A percentile compares a stretch with the other conserved stretches of the same genome.
Evolutionary conservation across 1,140 invertebrate species (phyloP).

Genomic region (Drosophila bipectinata): DNA sequence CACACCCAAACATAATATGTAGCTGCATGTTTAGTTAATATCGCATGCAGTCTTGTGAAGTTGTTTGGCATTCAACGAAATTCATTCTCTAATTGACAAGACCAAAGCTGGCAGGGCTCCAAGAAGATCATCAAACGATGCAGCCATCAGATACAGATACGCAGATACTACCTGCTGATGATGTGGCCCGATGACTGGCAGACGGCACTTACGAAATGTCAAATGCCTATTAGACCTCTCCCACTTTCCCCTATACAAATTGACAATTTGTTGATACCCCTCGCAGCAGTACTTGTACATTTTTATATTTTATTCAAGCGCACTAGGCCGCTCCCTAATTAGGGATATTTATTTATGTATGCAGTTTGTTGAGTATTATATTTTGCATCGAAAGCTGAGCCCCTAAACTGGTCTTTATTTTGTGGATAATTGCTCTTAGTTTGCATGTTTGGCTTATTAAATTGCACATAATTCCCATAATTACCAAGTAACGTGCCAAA

Average conservation of each 20-base stretch:
- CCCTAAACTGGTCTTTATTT: not conserved
- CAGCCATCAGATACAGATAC: slow-evolving; percentile 43
- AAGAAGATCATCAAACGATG: slow-evolving; percentile 77
- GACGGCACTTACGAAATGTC: slow-evolving; percentile 60
- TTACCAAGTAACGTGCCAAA: slow-evolving; percentile 26
- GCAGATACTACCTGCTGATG: slow-evolving; percentile 34
- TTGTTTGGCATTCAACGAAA: slow-evolving; percentile 44
- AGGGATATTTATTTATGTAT: slow-evolving; percentile 52
- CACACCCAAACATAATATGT: not conserved
- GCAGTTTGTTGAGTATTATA: slow-evolving; percentile 21
- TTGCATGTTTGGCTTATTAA: slow-evolving; percentile 25
- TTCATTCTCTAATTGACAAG: slow-evolving; percentile 73
- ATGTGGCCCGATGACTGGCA: slow-evolving; percentile 24
- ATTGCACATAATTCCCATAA: slow-evolving; percentile 34
- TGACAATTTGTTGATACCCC: slow-evolving; percentile 72
- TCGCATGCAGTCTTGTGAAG: slow-evolving; percentile 71
- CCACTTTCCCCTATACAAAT: slow-evolving; percentile 28
- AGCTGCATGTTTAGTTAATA: slow-evolving; percentile 49
- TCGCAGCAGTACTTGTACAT: slow-evolving; percentile 15
- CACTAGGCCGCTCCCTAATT: slow-evolving; percentile 61
- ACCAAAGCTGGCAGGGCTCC: slow-evolving; percentile 73
- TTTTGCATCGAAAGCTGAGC: slow-evolving; percentile 2
- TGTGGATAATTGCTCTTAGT: slow-evolving; percentile 18
- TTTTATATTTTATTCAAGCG: slow-evolving; percentile 13
- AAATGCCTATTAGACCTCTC: slow-evolving; percentile 65